Evolutionary conservation across 1,140 invertebrate genomes (phyloP), one percentile per base, ranked within the genome.

Genomic region (Lasioglossum albipes): DNA sequence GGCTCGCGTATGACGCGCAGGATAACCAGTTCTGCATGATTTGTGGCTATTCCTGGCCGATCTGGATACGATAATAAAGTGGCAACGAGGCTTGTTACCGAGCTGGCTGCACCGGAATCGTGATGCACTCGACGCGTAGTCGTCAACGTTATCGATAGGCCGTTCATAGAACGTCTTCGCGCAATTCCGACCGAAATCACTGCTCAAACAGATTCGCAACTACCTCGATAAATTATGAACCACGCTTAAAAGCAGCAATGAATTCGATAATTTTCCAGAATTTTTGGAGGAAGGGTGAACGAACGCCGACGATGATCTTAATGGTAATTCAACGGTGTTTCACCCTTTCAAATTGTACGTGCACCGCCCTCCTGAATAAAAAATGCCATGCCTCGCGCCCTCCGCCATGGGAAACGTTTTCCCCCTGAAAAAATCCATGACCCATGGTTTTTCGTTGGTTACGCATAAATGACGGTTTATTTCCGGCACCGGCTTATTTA

Each of bases 21-120:
- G 77, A 88, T 89, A 89, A 89, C 88, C 88, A 89, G 88, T 89
- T 89, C 82, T 83, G 31, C 73, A 73, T 88, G 89, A 89, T 90
- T 90, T 90, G 88, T 89, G 76, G 83, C 84, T 88, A 87, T 87
- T 88, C 87, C 84, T 75, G 87, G 81, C 79, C 79, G 89, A 90
- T 90, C 85, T 75, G 74, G 54, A 59, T 72, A 86, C 87, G 89
- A 90, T 90, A 89, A 88, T 89, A 89, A 89, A 89, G 89, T 89
- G 89, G 88, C 88, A 89, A 89, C 89, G 87, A 86, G 78, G 88
- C 88, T 90, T 89, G 89, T 90, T 90, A 89, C 84, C 83, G 86
- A 78, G 66, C 80, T 66, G 79, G 82, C 83, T 88, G 64, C 85
- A 80, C 85, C 73, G 70, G 81, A 69, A 79, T 64, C 77, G 71